phyloP scores from a whole-genome alignment of 2,888 invertebrate genomes.

The Folsomia candida region DNA sequence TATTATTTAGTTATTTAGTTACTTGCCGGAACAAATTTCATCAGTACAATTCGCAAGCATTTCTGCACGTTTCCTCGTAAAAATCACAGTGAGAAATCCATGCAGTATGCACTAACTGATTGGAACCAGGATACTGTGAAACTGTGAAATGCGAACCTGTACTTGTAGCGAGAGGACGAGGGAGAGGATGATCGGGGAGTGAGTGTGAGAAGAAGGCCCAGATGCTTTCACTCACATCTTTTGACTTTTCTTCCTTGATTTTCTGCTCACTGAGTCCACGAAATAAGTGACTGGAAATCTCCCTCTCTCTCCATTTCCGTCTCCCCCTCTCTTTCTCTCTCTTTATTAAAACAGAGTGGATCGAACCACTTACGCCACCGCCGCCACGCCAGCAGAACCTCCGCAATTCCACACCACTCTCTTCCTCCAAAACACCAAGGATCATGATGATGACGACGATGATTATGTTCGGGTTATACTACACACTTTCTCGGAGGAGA shows the following conservation, averaged over 20 bases:
- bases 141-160: too few relatives aligned
- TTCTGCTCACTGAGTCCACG: conserved; percentile 22
- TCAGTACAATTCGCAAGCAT: too few relatives aligned
- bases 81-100: too few relatives aligned
- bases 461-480: neutral
- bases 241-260: conserved; percentile 22
- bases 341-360: conserved; percentile 19
- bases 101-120: too few relatives aligned
- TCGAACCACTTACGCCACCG: conserved; percentile 2
- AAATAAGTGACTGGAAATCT: conserved; percentile 6
- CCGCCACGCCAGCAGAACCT: neutral
- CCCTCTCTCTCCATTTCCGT: conserved; percentile 16
- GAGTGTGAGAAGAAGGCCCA: conserved; percentile 8
- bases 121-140: too few relatives aligned
- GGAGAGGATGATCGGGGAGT: neutral
- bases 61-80: too few relatives aligned
- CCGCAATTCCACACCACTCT: neutral
- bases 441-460: neutral
- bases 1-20: too few relatives aligned
- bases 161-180: too few relatives aligned
- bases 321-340: conserved; percentile 11
- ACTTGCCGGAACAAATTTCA: too few relatives aligned
- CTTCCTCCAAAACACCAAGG: neutral
- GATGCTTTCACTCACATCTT: conserved; percentile 33
- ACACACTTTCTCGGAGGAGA: neutral